phyloP scores from a whole-genome alignment of 2,888 invertebrate species.

The Drosophila suboccidentalis region DNA sequence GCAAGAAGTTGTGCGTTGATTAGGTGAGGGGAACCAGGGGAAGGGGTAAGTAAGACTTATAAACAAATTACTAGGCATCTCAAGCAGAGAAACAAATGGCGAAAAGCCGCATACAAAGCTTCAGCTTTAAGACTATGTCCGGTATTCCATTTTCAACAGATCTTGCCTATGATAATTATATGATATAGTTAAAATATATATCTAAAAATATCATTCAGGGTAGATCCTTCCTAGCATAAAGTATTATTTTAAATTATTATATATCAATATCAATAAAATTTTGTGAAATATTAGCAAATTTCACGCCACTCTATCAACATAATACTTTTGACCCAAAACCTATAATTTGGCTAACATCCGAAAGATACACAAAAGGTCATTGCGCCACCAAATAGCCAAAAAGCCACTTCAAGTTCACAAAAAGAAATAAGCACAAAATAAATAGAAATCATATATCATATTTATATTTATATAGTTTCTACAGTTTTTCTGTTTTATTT shows the following conservation, averaged over 20 bases:
- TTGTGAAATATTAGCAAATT: constrained; percentile 7
- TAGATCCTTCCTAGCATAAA: no score
- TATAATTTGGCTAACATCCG: constrained; percentile 50
- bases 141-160: background rate
- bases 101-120: background rate
- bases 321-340: constrained; percentile 39
- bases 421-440: constrained; percentile 18
- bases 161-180: background rate
- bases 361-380: constrained; percentile 51
- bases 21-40: background rate
- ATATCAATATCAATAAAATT: background rate
- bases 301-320: constrained; percentile 1
- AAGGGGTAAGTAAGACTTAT: background rate
- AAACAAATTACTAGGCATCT: constrained; percentile 20
- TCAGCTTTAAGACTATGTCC: background rate
- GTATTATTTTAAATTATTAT: background rate
- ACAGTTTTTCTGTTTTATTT: background rate
- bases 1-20: constrained; percentile 31
- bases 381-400: constrained; percentile 59
- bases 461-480: constrained; percentile 18
- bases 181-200: no score
- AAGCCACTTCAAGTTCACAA: constrained; percentile 31
- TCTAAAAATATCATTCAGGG: no score
- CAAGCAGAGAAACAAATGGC: background rate
- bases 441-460: constrained; percentile 27